Percentiles rank a stretch among this genome's conserved stretches.
Conservation (phyloP, 2,113 vertebrate species). For the Hylia prasina region DNA sequence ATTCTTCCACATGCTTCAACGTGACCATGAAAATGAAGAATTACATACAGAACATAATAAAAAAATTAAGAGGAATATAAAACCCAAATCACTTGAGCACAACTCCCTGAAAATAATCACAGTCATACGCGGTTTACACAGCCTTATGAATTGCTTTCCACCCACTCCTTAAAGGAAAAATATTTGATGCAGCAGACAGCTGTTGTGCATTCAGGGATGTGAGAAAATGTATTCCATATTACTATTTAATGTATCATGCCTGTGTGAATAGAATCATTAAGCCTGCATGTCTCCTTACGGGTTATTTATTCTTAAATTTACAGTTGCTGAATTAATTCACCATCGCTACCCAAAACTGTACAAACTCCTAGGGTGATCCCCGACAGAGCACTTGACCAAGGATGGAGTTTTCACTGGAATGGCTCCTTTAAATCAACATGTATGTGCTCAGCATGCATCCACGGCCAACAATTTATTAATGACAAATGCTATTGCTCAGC, state of each 20-base stretch:
- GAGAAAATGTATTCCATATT: conserved; percentile 38
- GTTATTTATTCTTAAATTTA: conserved; percentile 35
- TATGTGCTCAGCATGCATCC: not conserved
- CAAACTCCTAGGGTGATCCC: not conserved
- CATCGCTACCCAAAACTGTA: not conserved
- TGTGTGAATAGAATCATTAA: conserved; percentile 32
- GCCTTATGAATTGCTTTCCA: conserved; percentile 14
- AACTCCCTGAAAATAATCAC: conserved; percentile 17
- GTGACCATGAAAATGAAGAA: conserved; percentile 27
- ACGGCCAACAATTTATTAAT: not conserved
- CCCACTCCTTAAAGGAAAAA: conserved; percentile 25
- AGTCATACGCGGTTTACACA: not conserved
- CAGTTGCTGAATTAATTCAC: not conserved
- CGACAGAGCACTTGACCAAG: not conserved
- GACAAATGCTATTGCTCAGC: not conserved
- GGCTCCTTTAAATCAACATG: not conserved
- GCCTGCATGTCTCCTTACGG: not conserved
- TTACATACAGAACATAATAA: not conserved
- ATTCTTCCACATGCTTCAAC: not conserved
- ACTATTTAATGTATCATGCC: conserved; percentile 53
- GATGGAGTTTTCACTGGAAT: not conserved
- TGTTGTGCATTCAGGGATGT: conserved; percentile 42
- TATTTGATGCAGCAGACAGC: conserved; percentile 32
- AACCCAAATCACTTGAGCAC: conserved; percentile 20
- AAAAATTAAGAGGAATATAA: conserved; percentile 39